These are phyloP conservation scores for Heliconius hewitsoni DNA, from an alignment of 1,140 invertebrate genomes.

Conservation along the genomic window DNA sequence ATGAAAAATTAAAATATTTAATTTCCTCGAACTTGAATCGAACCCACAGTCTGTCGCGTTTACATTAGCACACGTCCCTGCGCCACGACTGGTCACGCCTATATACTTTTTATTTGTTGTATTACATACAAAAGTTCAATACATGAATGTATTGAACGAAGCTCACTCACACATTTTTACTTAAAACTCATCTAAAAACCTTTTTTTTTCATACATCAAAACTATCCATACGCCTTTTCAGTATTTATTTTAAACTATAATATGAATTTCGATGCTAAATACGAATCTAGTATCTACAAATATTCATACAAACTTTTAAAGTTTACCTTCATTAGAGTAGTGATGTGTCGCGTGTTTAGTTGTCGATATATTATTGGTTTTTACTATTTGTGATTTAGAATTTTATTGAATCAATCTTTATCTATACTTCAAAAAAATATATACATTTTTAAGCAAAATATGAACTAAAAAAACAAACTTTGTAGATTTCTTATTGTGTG, in stretches of 20 bases:
- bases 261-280: slow-evolving; percentile 23
- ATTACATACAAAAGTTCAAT: neutral
- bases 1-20: no score
- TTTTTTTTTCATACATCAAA: neutral
- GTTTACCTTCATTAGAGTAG: slow-evolving; percentile 39
- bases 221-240: neutral
- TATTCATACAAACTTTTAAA: slow-evolving; percentile 29
- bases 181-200: neutral
- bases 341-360: slow-evolving; percentile 23
- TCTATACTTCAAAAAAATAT: neutral
- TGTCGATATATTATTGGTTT: slow-evolving; percentile 33
- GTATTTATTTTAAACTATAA: slow-evolving; percentile 31
- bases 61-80: no score
- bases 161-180: neutral
- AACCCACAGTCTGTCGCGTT: no score
- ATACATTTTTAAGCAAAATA: no score
- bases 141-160: neutral
- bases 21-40: no score
- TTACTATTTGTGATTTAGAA: no score
- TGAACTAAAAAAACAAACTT: no score
- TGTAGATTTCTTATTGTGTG: no score
- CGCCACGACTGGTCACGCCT: no score
- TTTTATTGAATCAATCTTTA: neutral
- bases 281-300: slow-evolving; percentile 23
- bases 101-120: no score